Conservation (phyloP, 1,140 invertebrate genomes). For the Danaus melanippus region DNA sequence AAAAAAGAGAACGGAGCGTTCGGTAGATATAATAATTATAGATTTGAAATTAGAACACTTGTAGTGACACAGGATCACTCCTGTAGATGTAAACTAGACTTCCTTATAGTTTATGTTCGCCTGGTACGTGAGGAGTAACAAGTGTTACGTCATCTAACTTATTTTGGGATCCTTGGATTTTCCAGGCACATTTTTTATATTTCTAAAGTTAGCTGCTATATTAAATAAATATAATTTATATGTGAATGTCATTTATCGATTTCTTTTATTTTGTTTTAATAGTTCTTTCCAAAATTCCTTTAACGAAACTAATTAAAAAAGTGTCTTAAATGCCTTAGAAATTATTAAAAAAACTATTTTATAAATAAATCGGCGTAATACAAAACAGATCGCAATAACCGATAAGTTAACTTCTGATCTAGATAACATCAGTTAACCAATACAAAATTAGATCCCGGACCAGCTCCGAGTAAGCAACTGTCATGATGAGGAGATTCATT, state of each 20-base stretch:
- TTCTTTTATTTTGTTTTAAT: too few relatives aligned
- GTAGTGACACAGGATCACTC: too few relatives aligned
- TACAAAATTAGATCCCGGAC: slow-evolving; percentile 4
- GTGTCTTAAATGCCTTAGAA: not conserved
- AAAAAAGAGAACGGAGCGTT: not conserved
- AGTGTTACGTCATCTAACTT: slow-evolving; percentile 30
- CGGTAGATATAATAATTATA: too few relatives aligned
- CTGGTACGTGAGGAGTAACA: slow-evolving; percentile 37
- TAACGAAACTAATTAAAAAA: too few relatives aligned
- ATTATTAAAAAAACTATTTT: not conserved
- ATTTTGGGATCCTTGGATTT: not conserved
- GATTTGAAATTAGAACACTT: too few relatives aligned
- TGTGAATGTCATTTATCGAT: too few relatives aligned
- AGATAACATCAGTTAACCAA: slow-evolving; percentile 4
- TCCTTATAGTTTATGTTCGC: slow-evolving; percentile 22
- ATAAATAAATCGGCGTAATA: slow-evolving; percentile 4
- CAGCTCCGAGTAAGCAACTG: slow-evolving; percentile 10
- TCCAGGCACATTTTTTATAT: not conserved
- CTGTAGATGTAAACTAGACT: too few relatives aligned
- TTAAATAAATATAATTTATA: too few relatives aligned
- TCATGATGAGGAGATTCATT: slow-evolving; percentile 12
- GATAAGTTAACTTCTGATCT: slow-evolving; percentile 11
- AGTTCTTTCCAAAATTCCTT: too few relatives aligned
- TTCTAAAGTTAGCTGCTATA: too few relatives aligned
- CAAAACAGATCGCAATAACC: too few relatives aligned